phyloP scores from a whole-genome alignment of 2,888 invertebrate species.

The Tipula vernalis region DNA sequence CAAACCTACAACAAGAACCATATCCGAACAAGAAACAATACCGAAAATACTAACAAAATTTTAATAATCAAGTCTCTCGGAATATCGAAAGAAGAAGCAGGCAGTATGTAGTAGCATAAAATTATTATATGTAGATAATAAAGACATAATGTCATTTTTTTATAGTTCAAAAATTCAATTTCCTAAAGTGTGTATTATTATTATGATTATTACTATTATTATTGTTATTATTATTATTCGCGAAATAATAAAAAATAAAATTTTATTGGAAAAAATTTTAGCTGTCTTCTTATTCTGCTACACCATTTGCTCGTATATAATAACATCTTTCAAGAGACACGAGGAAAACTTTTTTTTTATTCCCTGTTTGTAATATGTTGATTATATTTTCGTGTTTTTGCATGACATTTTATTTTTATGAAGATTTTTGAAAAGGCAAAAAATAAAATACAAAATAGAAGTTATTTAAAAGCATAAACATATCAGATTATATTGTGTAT shows the following conservation, averaged over 20 bases:
- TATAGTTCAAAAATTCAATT: constrained; percentile 4
- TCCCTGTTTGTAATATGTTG: not conserved
- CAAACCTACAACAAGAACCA: not conserved
- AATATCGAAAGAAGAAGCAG: too few relatives aligned
- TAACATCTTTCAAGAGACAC: not conserved
- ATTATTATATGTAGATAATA: not conserved
- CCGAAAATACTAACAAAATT: not conserved
- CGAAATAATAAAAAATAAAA: not conserved
- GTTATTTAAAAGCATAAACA: not conserved
- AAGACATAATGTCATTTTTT: not conserved
- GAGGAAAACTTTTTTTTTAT: not conserved
- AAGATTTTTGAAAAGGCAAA: not conserved
- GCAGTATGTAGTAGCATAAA: not conserved
- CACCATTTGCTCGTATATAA: not conserved
- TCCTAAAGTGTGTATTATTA: constrained; percentile 4
- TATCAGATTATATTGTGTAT: constrained; percentile 4
- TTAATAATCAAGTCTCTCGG: not conserved
- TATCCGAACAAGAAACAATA: not conserved
- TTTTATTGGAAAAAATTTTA: not conserved
- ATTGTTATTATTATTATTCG: not conserved
- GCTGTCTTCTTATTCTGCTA: not conserved
- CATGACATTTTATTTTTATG: not conserved
- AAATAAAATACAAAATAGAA: not conserved
- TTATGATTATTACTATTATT: not conserved
- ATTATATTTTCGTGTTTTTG: constrained; percentile 4